phyloP scores from a whole-genome alignment of 1,140 invertebrate species.

The Pinna nobilis region DNA sequence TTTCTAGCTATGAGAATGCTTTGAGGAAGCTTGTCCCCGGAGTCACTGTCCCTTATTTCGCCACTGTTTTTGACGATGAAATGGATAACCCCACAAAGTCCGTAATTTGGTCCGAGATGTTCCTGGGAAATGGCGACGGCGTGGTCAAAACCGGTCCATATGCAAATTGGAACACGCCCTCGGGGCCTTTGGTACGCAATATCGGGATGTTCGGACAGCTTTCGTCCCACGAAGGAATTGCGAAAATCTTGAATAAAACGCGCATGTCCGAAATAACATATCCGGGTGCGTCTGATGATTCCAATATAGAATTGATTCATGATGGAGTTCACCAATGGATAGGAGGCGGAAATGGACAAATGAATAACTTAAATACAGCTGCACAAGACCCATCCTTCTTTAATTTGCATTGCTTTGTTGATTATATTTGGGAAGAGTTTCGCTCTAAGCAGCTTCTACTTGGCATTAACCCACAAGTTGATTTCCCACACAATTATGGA shows the following conservation, averaged over 20 bases:
- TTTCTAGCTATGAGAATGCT: constrained; percentile 62
- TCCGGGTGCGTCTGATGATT: constrained; percentile 17
- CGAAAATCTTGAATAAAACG: constrained; percentile 24
- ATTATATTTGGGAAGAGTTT: constrained; percentile 72
- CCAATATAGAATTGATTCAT: constrained; percentile 44
- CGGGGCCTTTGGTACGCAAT: constrained; percentile 42
- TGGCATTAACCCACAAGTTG: constrained; percentile 2
- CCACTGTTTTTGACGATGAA: constrained; percentile 65
- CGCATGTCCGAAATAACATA: constrained; percentile 35
- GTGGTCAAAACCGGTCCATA: constrained; percentile 71
- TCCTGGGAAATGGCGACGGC: constrained; percentile 73
- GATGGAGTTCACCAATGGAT: constrained; percentile 48
- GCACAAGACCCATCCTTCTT: constrained; percentile 54
- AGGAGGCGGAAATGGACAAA: constrained; percentile 43
- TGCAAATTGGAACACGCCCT: constrained; percentile 50
- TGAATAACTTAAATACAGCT: constrained; percentile 40
- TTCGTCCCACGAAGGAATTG: constrained; percentile 30
- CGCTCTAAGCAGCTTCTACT: constrained; percentile 32
- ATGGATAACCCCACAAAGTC: constrained; percentile 67
- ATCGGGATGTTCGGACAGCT: constrained; percentile 32
- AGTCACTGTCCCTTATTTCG: constrained; percentile 74
- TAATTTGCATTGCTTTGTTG: constrained; percentile 71
- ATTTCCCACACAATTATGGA: neutral
- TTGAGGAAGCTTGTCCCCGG: constrained; percentile 54
- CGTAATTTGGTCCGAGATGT: constrained; percentile 65